Evolutionary conservation across 2,888 invertebrate species (phyloP).

Genomic region (Drosophila longiperda): DNA sequence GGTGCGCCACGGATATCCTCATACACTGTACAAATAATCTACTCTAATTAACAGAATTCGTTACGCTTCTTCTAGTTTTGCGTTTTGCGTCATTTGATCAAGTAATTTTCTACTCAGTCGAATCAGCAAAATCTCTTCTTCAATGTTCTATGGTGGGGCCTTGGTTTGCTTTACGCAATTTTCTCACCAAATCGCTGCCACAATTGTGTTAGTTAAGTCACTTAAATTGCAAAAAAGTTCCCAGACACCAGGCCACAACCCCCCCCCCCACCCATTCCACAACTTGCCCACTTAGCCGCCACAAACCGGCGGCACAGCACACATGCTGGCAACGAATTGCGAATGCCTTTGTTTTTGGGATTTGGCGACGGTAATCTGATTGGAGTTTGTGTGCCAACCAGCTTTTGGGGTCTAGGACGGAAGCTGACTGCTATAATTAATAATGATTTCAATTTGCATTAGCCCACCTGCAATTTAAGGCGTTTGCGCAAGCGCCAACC

Average conservation of each 20-base stretch:
- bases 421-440: constrained; percentile 78
- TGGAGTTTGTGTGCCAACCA: constrained; percentile 26
- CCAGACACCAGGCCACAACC: constrained; percentile 30
- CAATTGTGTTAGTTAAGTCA: constrained; percentile 52
- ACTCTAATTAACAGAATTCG: constrained; percentile 17
- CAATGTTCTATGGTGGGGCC: constrained; percentile 31
- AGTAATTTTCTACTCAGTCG: neutral
- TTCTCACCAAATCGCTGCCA: constrained; percentile 48
- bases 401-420: constrained; percentile 75
- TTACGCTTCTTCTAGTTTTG: constrained; percentile 2
- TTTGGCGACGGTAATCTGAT: constrained; percentile 52
- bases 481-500: constrained; percentile 58
- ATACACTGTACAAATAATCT: constrained; percentile 7
- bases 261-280: neutral
- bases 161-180: constrained; percentile 63
- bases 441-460: constrained; percentile 79
- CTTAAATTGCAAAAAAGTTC: constrained; percentile 63
- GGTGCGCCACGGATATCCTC: neutral
- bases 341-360: constrained; percentile 50
- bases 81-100: neutral
- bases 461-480: constrained; percentile 72
- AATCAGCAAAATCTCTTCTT: constrained; percentile 3
- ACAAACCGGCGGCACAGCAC: neutral
- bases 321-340: constrained; percentile 1
- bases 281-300: neutral